Conservation (phyloP, 1,140 invertebrate genomes). For the Drosophila nigrodunni region DNA sequence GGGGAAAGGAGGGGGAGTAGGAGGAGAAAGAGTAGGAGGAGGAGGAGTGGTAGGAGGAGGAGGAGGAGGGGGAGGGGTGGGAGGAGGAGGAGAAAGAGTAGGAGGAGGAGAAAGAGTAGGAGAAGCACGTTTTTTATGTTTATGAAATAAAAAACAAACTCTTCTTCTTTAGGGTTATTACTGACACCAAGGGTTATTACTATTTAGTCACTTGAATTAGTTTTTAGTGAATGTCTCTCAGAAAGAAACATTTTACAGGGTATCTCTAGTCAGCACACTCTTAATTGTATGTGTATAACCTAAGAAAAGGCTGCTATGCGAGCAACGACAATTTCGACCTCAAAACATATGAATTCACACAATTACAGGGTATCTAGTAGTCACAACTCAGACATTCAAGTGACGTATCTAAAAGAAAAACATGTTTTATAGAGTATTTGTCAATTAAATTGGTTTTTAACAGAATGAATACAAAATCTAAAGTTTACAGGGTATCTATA, state of each 20-base stretch:
- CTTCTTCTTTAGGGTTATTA: background rate
- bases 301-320: too few species aligned
- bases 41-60: background rate
- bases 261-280: background rate
- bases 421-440: background rate
- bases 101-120: background rate
- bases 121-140: conserved; percentile 2
- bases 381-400: background rate
- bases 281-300: too few species aligned
- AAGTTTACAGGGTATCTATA: background rate
- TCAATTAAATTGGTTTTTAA: background rate
- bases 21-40: background rate
- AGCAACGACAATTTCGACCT: too few species aligned
- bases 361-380: too few species aligned
- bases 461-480: background rate
- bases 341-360: too few species aligned
- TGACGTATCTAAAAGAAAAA: background rate
- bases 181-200: too few species aligned
- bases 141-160: conserved; percentile 29
- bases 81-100: background rate
- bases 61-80: background rate
- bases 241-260: background rate
- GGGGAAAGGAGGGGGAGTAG: background rate
- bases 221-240: background rate
- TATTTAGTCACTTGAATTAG: too few species aligned